These are phyloP conservation scores for Raphicerus campestris DNA, from an alignment of 2,113 vertebrate species.

Conservation along the genomic window DNA sequence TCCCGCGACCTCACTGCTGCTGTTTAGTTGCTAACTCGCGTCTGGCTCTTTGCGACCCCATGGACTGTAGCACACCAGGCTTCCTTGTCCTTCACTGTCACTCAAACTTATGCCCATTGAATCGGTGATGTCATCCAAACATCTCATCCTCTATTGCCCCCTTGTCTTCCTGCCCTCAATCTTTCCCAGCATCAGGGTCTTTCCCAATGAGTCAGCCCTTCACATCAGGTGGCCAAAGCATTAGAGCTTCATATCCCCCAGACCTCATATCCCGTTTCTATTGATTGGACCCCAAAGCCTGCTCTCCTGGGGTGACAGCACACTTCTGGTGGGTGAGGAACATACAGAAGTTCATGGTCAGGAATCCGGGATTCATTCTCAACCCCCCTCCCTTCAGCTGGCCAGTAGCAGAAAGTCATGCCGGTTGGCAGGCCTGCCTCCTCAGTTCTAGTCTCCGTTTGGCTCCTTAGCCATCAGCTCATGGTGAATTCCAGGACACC, in stretches of 20 bases:
- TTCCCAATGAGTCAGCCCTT: neutral
- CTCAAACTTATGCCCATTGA: neutral
- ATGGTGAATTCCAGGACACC: neutral
- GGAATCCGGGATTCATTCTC: neutral
- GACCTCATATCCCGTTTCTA: accelerated
- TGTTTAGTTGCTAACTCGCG: neutral
- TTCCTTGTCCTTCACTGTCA: neutral
- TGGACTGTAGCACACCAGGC: neutral
- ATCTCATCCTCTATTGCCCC: neutral
- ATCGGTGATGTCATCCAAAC: neutral
- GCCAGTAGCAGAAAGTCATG: neutral
- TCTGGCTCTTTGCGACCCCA: neutral
- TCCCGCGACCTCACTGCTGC: neutral
- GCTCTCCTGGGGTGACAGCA: accelerated
- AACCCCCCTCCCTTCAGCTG: neutral
- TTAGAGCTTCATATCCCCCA: neutral
- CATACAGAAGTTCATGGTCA: accelerated
- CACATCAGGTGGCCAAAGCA: neutral
- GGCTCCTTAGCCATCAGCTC: neutral
- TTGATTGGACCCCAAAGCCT: neutral
- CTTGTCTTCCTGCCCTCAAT: neutral
- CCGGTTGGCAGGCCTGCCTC: accelerated
- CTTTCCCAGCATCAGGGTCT: neutral
- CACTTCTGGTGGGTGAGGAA: accelerated
- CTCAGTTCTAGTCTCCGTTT: neutral